Conservation (phyloP, 2,113 vertebrate genomes). For the Calyptomena viridis region DNA sequence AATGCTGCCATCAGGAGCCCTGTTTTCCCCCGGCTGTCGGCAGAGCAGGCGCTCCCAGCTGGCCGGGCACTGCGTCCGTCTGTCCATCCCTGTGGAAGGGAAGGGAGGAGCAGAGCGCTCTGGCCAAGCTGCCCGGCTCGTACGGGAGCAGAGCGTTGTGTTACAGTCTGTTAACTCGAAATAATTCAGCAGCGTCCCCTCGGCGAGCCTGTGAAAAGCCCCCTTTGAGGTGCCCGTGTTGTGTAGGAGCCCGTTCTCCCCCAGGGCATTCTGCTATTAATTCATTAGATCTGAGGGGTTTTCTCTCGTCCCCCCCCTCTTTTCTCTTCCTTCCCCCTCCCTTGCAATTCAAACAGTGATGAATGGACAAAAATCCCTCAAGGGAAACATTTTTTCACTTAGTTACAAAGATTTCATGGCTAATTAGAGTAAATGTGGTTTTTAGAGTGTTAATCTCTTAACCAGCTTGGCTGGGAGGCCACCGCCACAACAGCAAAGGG, state of each 20-base stretch:
- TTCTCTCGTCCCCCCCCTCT: neutral
- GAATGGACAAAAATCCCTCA: slow-evolving; percentile 74
- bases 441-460: slow-evolving; percentile 76
- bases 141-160: slow-evolving; percentile 16
- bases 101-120: neutral
- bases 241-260: neutral
- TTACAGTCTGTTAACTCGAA: slow-evolving; percentile 70
- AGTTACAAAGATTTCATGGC: slow-evolving; percentile 81
- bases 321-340: neutral
- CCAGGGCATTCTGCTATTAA: slow-evolving; percentile 53
- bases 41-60: neutral
- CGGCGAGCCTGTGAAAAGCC: neutral
- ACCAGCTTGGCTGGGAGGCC: slow-evolving; percentile 66
- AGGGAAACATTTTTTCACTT: slow-evolving; percentile 80
- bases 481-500: neutral
- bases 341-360: slow-evolving; percentile 69
- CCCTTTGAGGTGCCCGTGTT: slow-evolving; percentile 41
- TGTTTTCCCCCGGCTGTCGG: neutral
- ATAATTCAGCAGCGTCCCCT: slow-evolving; percentile 48
- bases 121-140: slow-evolving; percentile 3
- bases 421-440: slow-evolving; percentile 77
- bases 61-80: slow-evolving; percentile 43
- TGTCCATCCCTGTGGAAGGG: slow-evolving; percentile 33
- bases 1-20: neutral
- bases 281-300: slow-evolving; percentile 59